These are phyloP conservation scores for Siniperca chuatsi DNA, from an alignment of 2,113 vertebrate species.

Conservation along the genomic window DNA sequence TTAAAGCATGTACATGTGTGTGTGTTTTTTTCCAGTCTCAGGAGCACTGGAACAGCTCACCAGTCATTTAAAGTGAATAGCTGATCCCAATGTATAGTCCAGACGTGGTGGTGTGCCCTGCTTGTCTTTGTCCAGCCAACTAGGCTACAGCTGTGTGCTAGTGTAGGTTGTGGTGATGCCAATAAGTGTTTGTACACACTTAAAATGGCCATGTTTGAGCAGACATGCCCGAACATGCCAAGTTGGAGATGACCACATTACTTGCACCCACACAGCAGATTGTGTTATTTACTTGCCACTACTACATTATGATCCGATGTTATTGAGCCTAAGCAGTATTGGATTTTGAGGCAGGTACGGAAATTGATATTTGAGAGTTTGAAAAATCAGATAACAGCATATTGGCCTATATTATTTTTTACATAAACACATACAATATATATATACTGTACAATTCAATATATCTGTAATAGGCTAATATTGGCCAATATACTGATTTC, in stretches of 20 bases:
- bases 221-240: constrained; percentile 25
- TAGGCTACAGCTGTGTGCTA: constrained; percentile 31
- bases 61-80: constrained; percentile 20
- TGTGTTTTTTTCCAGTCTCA: neutral
- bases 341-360: neutral
- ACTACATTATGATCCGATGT: neutral
- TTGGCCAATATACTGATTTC: neutral
- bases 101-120: constrained; percentile 38
- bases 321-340: neutral
- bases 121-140: constrained; percentile 33
- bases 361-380: neutral
- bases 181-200: constrained; percentile 21
- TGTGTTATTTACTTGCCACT: constrained; percentile 14
- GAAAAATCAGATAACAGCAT: neutral
- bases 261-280: neutral
- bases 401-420: neutral
- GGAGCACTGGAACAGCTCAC: neutral
- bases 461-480: neutral
- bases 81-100: constrained; percentile 24
- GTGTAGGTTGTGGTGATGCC: constrained; percentile 18
- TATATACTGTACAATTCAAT: neutral
- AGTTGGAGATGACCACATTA: constrained; percentile 3
- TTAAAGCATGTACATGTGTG: neutral
- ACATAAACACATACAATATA: neutral
- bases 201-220: constrained; percentile 24